A percentile compares a stretch with the other conserved stretches of the same genome.
Evolutionary conservation across 1,140 invertebrate genomes (phyloP).

Genomic region (Hyposmocoma kahamanoa): DNA sequence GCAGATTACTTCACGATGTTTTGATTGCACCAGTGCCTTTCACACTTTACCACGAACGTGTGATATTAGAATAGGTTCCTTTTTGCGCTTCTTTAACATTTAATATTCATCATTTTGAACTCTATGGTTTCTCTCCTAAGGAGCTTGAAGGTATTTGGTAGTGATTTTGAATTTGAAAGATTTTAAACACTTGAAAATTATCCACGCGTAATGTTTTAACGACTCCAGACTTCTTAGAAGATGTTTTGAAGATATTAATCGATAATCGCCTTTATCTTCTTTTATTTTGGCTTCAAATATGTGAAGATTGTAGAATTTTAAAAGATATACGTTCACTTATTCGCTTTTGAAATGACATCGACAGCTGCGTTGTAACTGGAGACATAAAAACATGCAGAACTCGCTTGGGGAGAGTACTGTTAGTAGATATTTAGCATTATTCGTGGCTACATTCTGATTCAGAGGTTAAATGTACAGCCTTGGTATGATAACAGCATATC

Average conservation of each 20-base stretch:
- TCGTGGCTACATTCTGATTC: too few relatives aligned
- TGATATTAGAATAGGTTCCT: constrained; percentile 12
- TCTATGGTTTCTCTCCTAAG: too few relatives aligned
- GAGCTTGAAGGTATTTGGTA: too few relatives aligned
- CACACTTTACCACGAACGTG: constrained; percentile 30
- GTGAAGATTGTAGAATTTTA: constrained; percentile 1
- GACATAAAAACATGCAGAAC: too few relatives aligned
- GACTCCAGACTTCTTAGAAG: constrained; percentile 34
- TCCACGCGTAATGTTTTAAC: constrained; percentile 38
- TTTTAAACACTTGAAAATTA: constrained; percentile 18
- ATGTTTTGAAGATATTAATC: constrained; percentile 1
- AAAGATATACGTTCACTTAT: too few relatives aligned
- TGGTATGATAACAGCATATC: too few relatives aligned
- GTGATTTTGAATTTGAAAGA: not conserved
- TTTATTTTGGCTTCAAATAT: constrained; percentile 1
- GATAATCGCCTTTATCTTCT: not conserved
- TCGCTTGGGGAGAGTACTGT: too few relatives aligned
- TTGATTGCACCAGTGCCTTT: constrained; percentile 33
- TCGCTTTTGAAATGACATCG: too few relatives aligned
- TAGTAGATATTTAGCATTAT: too few relatives aligned
- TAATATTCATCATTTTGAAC: too few relatives aligned
- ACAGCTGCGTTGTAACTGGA: too few relatives aligned
- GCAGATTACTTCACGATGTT: constrained; percentile 47
- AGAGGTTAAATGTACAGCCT: too few relatives aligned
- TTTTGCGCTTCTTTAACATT: not conserved